Base-by-base conservation (phyloP, 92 coral and sea anemone species). In the Chrysogorgia sp. region DNA sequence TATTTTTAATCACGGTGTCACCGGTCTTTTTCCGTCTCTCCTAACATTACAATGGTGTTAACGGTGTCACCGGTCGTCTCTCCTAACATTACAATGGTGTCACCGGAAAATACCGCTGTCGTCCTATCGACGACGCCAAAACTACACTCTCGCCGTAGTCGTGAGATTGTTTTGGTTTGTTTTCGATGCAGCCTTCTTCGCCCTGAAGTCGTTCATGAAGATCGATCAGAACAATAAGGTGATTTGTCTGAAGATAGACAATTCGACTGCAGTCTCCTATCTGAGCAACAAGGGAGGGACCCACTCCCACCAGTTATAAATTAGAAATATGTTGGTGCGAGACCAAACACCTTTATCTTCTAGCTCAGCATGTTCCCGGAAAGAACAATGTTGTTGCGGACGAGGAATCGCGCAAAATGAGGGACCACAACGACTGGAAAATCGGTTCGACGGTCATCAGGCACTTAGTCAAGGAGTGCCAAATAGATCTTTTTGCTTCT, bases 381-480 rank as follows among this genome's bases (percentile, higher is more conserved):
- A n/a, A n/a, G n/a, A n/a, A n/a, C n/a, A n/a, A n/a, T n/a, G n/a
- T n/a, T n/a, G n/a, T n/a, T n/a, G n/a, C n/a, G n/a, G n/a, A n/a
- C n/a, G n/a, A n/a, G n/a, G n/a, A n/a, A n/a, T n/a, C n/a, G n/a
- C n/a, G n/a, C n/a, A n/a, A 61, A 0, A 61, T 32, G 40, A 29
- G 67, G 67, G 67, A 61, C 40, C 41, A 6, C 15, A 61, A 61
- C 67, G 67, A 61, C 67, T 28, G 66, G 66, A 59, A 59, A 26
- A 23, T 59, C 34, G 13, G 32, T 23, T 59, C 66, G 34, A 26
- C 1, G 0, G 67, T 61, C 40, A 61, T 61, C 67, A 29, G 17
- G n/a, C 40, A 2, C 29, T 8, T 61, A 1, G 34, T 61, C 40
- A 61, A 14, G 41, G 40, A 61, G 20, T 61, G 67, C n/a, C n/a